These are phyloP conservation scores for Megaustenia siamemsis DNA, from an alignment of 2,888 invertebrate genomes.

Conservation along the genomic window DNA sequence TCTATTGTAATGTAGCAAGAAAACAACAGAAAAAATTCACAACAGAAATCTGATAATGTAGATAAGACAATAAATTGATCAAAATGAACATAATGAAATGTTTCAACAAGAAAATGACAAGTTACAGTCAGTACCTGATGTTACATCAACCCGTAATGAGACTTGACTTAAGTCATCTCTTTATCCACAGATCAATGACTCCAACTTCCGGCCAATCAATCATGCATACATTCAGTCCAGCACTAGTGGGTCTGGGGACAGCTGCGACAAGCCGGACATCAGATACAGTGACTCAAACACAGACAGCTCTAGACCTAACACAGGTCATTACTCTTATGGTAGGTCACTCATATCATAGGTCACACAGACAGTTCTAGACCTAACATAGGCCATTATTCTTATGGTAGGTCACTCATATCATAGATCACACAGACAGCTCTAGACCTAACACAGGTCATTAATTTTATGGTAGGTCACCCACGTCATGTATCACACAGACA, in stretches of 20 bases:
- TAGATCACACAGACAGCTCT: conserved; percentile 77
- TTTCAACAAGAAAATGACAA: no score
- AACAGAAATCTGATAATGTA: no score
- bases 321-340: conserved; percentile 64
- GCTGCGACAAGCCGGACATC: conserved; percentile 76
- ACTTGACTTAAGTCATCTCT: not conserved
- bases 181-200: conserved; percentile 60
- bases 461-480: conserved; percentile 57
- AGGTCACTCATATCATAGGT: no score
- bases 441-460: conserved; percentile 72
- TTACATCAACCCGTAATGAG: not conserved
- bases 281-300: conserved; percentile 76
- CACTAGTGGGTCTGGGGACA: conserved; percentile 78
- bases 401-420: no score
- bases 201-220: conserved; percentile 73
- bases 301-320: conserved; percentile 75
- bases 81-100: no score
- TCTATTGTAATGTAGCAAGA: no score
- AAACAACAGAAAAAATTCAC: no score
- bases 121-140: no score
- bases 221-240: conserved; percentile 75
- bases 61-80: no score
- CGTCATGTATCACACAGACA: no score
- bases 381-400: no score
- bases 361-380: no score